Conservation (phyloP, 2,888 invertebrate species). For the Heterodera filipjevi region DNA sequence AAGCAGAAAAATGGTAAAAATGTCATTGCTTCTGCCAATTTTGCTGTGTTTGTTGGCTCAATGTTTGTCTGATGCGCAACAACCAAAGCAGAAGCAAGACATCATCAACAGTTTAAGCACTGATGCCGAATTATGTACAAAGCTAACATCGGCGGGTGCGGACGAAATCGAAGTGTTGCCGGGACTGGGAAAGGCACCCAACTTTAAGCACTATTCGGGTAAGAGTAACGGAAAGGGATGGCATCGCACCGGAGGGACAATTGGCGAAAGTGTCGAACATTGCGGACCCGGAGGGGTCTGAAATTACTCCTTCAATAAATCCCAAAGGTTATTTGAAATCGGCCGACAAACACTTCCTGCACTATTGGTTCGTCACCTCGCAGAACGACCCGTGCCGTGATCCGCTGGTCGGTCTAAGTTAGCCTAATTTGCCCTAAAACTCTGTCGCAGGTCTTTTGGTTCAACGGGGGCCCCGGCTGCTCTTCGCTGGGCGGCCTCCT, state of each 20-base stretch:
- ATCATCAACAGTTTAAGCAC: neutral
- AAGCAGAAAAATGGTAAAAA: neutral
- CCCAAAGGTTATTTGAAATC: constrained; percentile 62
- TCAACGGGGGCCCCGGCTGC: constrained; percentile 65
- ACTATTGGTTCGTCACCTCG: constrained; percentile 67
- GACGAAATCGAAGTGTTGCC: constrained; percentile 57
- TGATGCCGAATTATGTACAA: neutral
- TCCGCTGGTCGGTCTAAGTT: constrained; percentile 61
- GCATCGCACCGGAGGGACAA: no score
- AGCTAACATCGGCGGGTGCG: constrained; percentile 13
- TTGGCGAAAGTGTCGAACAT: no score
- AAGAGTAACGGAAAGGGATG: no score
- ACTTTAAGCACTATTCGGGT: constrained; percentile 57
- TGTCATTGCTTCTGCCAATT: neutral
- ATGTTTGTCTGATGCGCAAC: neutral
- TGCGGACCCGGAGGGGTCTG: no score
- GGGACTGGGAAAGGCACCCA: constrained; percentile 51
- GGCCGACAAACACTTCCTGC: constrained; percentile 65
- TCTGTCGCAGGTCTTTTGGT: constrained; percentile 66
- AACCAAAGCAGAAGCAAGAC: neutral
- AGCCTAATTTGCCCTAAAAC: constrained; percentile 64
- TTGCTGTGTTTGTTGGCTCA: neutral
- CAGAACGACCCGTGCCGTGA: constrained; percentile 57
- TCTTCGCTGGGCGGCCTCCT: constrained; percentile 67
- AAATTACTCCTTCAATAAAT: no score